A percentile compares a stretch with the other conserved stretches of the same genome.
phyloP scores from a whole-genome alignment of 2,113 vertebrate genomes.

The Dissostichus mawsoni region DNA sequence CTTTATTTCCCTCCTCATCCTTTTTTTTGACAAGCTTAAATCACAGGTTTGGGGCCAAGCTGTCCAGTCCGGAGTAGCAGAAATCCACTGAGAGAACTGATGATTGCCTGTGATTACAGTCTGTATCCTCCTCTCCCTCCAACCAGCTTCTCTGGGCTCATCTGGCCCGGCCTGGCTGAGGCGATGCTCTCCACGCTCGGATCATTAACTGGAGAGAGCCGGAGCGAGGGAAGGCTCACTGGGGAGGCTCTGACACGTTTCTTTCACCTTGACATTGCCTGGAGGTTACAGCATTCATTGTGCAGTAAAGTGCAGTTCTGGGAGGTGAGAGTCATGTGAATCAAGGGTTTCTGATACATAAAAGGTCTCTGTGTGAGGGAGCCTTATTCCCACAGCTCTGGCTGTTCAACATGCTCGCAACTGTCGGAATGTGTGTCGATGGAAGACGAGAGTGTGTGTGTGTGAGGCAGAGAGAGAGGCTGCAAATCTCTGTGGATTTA shows the following conservation, averaged over 20 bases:
- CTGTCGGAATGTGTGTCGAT: slow-evolving; percentile 48
- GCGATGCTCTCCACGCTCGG: slow-evolving; percentile 54
- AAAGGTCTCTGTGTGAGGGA: slow-evolving; percentile 56
- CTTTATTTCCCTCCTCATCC: slow-evolving; percentile 8
- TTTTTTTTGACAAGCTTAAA: slow-evolving; percentile 47
- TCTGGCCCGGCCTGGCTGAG: slow-evolving; percentile 57
- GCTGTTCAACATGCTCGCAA: slow-evolving; percentile 30
- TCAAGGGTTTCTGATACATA: slow-evolving; percentile 57
- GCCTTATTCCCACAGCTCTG: slow-evolving; percentile 43
- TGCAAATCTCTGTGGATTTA: slow-evolving; percentile 6
- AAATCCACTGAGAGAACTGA: slow-evolving; percentile 60
- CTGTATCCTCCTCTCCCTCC: slow-evolving; percentile 40
- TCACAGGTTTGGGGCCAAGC: slow-evolving; percentile 56
- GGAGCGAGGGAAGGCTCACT: slow-evolving; percentile 54
- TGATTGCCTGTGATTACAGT: slow-evolving; percentile 83
- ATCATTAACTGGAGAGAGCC: slow-evolving; percentile 72
- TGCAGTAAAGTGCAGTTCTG: slow-evolving; percentile 48
- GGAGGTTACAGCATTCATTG: slow-evolving; percentile 71
- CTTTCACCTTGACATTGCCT: slow-evolving; percentile 79
- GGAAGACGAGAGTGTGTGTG: slow-evolving; percentile 28
- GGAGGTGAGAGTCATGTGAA: slow-evolving; percentile 60
- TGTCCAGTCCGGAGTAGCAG: slow-evolving; percentile 44
- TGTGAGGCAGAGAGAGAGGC: background rate
- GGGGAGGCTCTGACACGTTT: slow-evolving; percentile 69
- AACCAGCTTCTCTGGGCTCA: slow-evolving; percentile 71